A percentile compares a stretch with the other conserved stretches of the same genome.
Evolutionary conservation across 2,113 vertebrate genomes (phyloP).

Genomic region (Nibea coibor): DNA sequence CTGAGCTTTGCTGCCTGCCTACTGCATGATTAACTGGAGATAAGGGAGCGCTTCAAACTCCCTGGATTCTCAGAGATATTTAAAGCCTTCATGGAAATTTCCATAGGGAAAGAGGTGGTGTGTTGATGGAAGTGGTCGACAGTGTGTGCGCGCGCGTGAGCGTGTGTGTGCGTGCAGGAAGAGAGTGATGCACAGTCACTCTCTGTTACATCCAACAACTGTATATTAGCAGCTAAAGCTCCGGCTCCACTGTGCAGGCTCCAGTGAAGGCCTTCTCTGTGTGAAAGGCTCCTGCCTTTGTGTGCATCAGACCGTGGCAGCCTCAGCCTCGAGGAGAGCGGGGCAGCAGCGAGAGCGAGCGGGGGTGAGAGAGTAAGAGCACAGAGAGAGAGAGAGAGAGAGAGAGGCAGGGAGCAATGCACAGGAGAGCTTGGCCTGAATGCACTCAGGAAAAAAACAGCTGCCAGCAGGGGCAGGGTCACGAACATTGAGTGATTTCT

Average conservation of each 20-base stretch:
- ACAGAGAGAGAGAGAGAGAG: constrained; percentile 5
- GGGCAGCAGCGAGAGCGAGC: constrained; percentile 25
- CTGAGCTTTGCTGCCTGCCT: constrained; percentile 65
- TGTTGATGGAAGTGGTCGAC: constrained; percentile 56
- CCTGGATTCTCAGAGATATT: constrained; percentile 79
- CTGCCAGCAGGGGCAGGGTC: constrained; percentile 69
- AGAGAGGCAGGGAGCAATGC: constrained; percentile 47
- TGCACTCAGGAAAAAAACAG: constrained; percentile 65
- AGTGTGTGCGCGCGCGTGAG: constrained; percentile 18
- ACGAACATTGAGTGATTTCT: constrained; percentile 63
- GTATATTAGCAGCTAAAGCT: constrained; percentile 64
- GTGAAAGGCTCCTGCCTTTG: constrained; percentile 65
- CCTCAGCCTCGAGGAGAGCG: constrained; percentile 70
- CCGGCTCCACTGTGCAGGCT: constrained; percentile 49
- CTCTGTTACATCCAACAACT: constrained; percentile 67
- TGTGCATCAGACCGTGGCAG: constrained; percentile 72
- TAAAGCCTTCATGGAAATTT: constrained; percentile 82
- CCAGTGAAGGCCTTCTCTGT: constrained; percentile 65
- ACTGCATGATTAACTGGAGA: constrained; percentile 82
- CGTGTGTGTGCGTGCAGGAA: not conserved
- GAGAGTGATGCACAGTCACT: constrained; percentile 61
- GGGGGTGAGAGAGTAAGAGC: constrained; percentile 2
- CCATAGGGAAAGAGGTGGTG: constrained; percentile 72
- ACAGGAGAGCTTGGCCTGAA: constrained; percentile 65
- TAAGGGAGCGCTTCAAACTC: constrained; percentile 79